Percentiles rank a stretch among this genome's conserved stretches.
Evolutionary conservation across 2,113 vertebrate species (phyloP).

Genomic region (Melanerpes aurifrons): DNA sequence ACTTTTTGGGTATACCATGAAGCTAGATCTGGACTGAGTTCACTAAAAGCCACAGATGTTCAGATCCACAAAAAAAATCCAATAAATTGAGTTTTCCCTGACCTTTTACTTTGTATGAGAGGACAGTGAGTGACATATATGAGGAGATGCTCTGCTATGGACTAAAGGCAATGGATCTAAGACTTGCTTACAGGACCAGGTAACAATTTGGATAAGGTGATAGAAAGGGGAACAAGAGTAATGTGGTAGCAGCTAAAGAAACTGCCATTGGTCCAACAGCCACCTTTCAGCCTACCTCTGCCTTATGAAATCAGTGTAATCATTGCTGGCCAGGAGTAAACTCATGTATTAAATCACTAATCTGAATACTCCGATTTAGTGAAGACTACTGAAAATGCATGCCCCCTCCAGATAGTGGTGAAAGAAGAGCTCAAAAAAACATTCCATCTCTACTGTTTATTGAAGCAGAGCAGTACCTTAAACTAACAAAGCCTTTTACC

Average conservation of each 20-base stretch:
- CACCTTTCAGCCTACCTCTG: accelerated
- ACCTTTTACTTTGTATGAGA: not conserved
- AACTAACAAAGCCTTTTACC: not conserved
- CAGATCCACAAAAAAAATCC: not conserved
- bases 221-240: not conserved
- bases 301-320: not conserved
- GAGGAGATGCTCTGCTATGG: not conserved
- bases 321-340: not conserved
- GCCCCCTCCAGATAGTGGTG: not conserved
- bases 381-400: not conserved
- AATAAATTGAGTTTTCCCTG: not conserved
- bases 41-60: not conserved
- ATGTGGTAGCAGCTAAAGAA: not conserved
- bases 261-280: not conserved
- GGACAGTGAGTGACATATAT: not conserved
- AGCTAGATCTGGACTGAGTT: not conserved
- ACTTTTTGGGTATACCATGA: not conserved
- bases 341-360: not conserved
- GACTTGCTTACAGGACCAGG: not conserved
- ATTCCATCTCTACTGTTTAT: not conserved
- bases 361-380: not conserved
- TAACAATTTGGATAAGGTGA: not conserved
- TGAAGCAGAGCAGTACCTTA: not conserved
- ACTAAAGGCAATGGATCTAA: not conserved
- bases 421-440: not conserved